Evolutionary conservation across 2,888 invertebrate species (phyloP).

Genomic region (Caenorhabditis imperialis): DNA sequence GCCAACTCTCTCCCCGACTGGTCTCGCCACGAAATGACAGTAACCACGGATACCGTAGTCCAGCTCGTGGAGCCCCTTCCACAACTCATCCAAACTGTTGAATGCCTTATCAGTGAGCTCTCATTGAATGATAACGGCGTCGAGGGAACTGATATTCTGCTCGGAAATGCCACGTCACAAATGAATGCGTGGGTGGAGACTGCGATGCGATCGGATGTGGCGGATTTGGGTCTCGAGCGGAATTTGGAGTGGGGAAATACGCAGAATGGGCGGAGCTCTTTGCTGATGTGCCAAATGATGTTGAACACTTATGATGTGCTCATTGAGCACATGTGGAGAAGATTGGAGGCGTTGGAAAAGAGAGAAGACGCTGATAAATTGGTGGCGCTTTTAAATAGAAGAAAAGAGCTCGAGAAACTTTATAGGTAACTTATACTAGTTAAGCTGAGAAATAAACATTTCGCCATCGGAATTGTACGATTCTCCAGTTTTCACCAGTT

Average conservation of each 20-base stretch:
- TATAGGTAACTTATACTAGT: no score
- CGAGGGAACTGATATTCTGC: constrained; percentile 35
- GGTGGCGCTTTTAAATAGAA: constrained; percentile 44
- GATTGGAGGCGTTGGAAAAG: constrained; percentile 45
- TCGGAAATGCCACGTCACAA: constrained; percentile 24
- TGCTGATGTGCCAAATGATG: constrained; percentile 60
- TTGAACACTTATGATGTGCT: constrained; percentile 61
- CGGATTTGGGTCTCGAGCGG: constrained; percentile 59
- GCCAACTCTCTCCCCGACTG: constrained; percentile 45
- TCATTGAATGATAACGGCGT: constrained; percentile 37
- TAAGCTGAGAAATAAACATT: no score
- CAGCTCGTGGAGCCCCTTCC: constrained; percentile 56
- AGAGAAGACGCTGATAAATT: constrained; percentile 49
- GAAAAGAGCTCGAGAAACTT: constrained; percentile 46
- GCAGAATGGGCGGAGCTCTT: constrained; percentile 30
- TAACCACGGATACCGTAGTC: constrained; percentile 5
- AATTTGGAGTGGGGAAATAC: constrained; percentile 59
- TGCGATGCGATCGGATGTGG: constrained; percentile 43
- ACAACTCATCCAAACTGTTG: constrained; percentile 58
- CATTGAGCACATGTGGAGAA: constrained; percentile 64
- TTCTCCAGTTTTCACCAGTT: no score
- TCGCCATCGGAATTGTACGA: no score
- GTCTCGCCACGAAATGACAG: constrained; percentile 44
- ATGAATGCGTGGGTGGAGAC: constrained; percentile 52
- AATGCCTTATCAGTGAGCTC: constrained; percentile 50